Evolutionary conservation across 2,888 invertebrate species (phyloP).

Genomic region (Epinotia bilunana): DNA sequence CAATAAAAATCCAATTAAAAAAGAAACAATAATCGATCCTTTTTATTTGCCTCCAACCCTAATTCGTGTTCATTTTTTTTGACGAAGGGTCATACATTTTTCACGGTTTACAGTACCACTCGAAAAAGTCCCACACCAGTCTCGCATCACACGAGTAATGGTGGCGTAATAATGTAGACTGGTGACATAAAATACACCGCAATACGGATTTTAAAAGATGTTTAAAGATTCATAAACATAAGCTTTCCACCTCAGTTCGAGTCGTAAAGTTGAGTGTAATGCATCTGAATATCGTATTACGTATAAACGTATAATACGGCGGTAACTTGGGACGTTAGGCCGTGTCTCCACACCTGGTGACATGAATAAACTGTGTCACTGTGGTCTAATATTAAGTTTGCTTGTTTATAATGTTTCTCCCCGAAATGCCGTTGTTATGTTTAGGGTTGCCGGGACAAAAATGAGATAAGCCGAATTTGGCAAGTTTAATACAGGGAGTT

Average conservation of each 20-base stretch:
- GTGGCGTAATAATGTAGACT: constrained; percentile 39
- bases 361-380: constrained; percentile 71
- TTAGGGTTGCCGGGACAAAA: constrained; percentile 43
- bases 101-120: constrained; percentile 11
- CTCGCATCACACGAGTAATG: constrained; percentile 29
- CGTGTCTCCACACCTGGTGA: constrained; percentile 77
- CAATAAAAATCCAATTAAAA: not conserved
- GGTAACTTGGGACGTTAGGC: constrained; percentile 72
- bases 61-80: not conserved
- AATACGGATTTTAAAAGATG: constrained; percentile 76
- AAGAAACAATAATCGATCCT: not conserved
- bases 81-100: constrained; percentile 11
- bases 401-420: constrained; percentile 65
- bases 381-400: constrained; percentile 75
- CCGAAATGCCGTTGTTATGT: constrained; percentile 40
- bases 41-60: not conserved
- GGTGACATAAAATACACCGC: constrained; percentile 58
- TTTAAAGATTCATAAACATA: constrained; percentile 80
- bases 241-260: constrained; percentile 72
- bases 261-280: constrained; percentile 80
- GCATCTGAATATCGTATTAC: constrained; percentile 72
- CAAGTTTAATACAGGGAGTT: constrained; percentile 42
- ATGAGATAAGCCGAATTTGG: constrained; percentile 42
- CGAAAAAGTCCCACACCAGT: constrained; percentile 4
- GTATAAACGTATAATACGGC: constrained; percentile 64